Conservation (phyloP, 2,888 invertebrate genomes). For the Chrysolina haemoptera region DNA sequence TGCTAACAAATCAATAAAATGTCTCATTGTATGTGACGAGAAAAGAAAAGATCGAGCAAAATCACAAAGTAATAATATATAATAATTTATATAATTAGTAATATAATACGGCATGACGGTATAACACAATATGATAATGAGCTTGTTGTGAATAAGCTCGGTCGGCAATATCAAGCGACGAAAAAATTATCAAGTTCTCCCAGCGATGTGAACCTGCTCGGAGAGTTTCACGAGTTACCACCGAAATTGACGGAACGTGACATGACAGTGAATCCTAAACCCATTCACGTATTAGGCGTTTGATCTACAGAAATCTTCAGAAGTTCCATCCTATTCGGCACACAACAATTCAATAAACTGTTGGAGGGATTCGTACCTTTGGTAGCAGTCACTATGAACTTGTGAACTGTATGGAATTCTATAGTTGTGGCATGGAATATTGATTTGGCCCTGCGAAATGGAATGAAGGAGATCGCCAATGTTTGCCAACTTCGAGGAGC, state of each 20-base stretch:
- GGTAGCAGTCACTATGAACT: neutral
- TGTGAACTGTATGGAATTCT: neutral
- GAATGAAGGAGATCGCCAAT: neutral
- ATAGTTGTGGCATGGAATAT: neutral
- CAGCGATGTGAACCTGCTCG: neutral
- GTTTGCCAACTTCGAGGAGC: too few relatives aligned
- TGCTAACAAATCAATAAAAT: too few relatives aligned
- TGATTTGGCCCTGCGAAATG: neutral
- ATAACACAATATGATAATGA: too few relatives aligned
- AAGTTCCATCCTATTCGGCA: constrained; percentile 7
- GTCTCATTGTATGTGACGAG: too few relatives aligned
- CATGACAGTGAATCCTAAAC: neutral
- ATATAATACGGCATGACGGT: too few relatives aligned
- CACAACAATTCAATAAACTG: constrained; percentile 9
- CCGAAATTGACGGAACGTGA: constrained; percentile 14
- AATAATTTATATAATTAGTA: too few relatives aligned
- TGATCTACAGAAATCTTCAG: neutral
- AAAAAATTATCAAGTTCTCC: constrained; percentile 3
- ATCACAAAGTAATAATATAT: too few relatives aligned
- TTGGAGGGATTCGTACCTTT: constrained; percentile 3
- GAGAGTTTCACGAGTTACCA: constrained; percentile 1
- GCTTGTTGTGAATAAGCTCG: neutral
- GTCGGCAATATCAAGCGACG: neutral
- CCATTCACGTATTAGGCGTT: neutral
- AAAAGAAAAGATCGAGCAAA: too few relatives aligned